Conservation (phyloP, 2,888 invertebrate species). For the Scrobipalpa costella region DNA sequence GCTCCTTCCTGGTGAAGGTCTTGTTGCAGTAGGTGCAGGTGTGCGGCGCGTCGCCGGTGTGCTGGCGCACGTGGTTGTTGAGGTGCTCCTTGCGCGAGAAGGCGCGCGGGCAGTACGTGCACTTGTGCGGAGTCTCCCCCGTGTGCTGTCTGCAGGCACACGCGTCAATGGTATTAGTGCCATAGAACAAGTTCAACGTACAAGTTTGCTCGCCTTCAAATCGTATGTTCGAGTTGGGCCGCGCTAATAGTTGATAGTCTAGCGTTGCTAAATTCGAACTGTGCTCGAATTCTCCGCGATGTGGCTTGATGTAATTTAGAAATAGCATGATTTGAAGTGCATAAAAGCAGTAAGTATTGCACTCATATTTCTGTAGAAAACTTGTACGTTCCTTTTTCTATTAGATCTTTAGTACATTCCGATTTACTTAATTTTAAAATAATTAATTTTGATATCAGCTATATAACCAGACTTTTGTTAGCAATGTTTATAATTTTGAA, state of each 20-base stretch:
- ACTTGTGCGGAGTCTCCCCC: conserved; percentile 90
- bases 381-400: no score
- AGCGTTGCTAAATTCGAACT: no score
- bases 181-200: neutral
- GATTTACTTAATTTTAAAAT: no score
- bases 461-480: neutral
- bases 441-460: no score
- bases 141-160: conserved; percentile 84
- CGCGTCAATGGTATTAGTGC: neutral
- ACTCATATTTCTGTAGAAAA: no score
- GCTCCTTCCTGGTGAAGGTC: conserved; percentile 86
- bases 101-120: conserved; percentile 81
- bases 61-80: conserved; percentile 91
- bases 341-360: no score
- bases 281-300: no score
- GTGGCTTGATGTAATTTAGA: no score
- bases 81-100: conserved; percentile 92
- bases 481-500: neutral
- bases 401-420: no score
- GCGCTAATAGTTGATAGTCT: no score
- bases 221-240: no score
- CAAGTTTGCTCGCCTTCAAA: neutral
- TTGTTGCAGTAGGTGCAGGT: conserved; percentile 86
- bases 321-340: no score
- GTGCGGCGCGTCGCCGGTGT: conserved; percentile 86